These are phyloP conservation scores for Macrophya annulata DNA, from an alignment of 2,888 invertebrate genomes.

Conservation along the genomic window DNA sequence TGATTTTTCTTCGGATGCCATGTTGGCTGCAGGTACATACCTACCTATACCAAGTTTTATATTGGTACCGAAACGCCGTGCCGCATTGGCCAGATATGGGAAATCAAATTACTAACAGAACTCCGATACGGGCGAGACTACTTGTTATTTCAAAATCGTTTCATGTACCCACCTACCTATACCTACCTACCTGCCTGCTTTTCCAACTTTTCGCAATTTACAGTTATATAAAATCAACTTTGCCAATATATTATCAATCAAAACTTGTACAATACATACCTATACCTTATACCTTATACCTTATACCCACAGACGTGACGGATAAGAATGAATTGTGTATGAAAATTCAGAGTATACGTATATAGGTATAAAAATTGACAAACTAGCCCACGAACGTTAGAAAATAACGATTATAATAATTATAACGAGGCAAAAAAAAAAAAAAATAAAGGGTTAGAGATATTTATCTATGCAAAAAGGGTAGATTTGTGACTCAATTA, in stretches of 20 bases:
- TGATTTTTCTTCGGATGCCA: neutral
- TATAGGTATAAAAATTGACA: neutral
- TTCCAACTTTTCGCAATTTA: neutral
- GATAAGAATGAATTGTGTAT: neutral
- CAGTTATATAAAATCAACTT: neutral
- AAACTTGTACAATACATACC: neutral
- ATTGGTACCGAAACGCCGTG: neutral
- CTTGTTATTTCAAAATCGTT: slow-evolving; percentile 33
- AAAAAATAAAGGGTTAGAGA: neutral
- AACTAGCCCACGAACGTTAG: neutral
- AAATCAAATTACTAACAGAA: neutral
- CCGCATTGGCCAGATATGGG: neutral
- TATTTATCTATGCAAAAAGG: neutral
- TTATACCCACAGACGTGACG: neutral
- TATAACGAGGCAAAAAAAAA: neutral
- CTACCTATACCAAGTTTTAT: slow-evolving; percentile 25
- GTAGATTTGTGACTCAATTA: neutral
- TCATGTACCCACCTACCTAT: neutral
- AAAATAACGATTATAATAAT: neutral
- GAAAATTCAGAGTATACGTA: neutral
- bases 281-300: too few relatives aligned
- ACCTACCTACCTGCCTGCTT: neutral
- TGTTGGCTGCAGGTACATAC: too few relatives aligned
- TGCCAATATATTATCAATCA: slow-evolving; percentile 21
- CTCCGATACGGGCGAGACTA: neutral